phyloP scores from a whole-genome alignment of 2,888 invertebrate genomes.

The Perizoma flavofasciatum region DNA sequence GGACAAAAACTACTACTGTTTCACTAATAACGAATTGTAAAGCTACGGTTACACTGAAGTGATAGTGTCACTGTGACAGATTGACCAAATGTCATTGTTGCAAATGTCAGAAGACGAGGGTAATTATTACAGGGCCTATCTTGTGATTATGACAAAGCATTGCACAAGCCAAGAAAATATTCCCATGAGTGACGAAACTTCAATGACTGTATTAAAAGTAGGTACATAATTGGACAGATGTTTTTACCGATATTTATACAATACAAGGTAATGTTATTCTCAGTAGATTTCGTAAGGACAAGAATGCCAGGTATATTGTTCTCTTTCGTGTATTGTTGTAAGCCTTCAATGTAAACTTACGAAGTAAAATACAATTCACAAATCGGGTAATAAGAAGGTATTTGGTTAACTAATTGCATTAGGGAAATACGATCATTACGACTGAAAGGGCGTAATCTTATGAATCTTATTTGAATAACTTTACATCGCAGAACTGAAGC shows the following conservation, averaged over 20 bases:
- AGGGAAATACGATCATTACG: not conserved
- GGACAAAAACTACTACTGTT: no score
- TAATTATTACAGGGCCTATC: not conserved
- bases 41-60: no score
- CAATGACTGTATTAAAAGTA: conserved; percentile 24
- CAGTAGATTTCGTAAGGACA: conserved; percentile 33
- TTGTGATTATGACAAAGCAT: conserved; percentile 4
- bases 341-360: conserved; percentile 7
- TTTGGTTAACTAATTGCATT: not conserved
- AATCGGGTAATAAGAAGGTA: conserved; percentile 14
- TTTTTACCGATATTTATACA: conserved; percentile 36
- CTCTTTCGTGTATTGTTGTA: conserved; percentile 20
- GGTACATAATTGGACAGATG: conserved; percentile 28
- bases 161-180: conserved; percentile 4
- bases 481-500: conserved; percentile 3
- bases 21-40: no score
- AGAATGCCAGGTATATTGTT: conserved; percentile 27
- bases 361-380: conserved; percentile 9
- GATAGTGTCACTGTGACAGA: no score
- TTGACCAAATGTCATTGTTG: no score
- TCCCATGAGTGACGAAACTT: conserved; percentile 29
- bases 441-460: conserved; percentile 21
- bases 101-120: no score
- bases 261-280: conserved; percentile 36
- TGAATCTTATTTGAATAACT: conserved; percentile 16